Evolutionary conservation across 2,888 invertebrate genomes (phyloP), one percentile per base, ranked within the genome.

Genomic region (Candidula unifasciata): DNA sequence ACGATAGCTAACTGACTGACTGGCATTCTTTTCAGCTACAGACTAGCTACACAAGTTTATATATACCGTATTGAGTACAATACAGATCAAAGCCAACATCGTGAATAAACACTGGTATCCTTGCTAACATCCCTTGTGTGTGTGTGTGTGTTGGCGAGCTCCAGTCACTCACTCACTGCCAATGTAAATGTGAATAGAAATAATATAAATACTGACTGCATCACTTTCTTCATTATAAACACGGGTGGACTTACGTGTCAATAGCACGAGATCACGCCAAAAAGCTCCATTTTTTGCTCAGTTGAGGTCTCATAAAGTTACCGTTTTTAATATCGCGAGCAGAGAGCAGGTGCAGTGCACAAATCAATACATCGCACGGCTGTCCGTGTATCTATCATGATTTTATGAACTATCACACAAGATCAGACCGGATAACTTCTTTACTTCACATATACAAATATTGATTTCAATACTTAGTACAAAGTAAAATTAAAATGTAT

Each of bases 301-400:
- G n/a, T 52, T 44, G n/a, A 52, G 27, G 21, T 21, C n/a, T 52
- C 30, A 74, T 71, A 27, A 74, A n/a, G 73, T 74, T 74, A 27
- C 73, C n/a, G 6, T 44, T 52, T 52, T 44, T 52, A 52, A 74
- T 74, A 52, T 74, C 3, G 27, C 5, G 73, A 74, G 27, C 44
- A 73, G n/a, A 27, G 13, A 27, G 27, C 73, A 74, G 52, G 52
- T 74, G 73, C 52, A n/a, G 44, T 74, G 44, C 27, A 74, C 52
- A 44, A 52, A 74, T 74, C 44, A 3, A 52, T n/a, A 74, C 30
- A 44, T 52, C 35, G 73, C 10, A 30, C 5, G n/a, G n/a, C 6
- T 74, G 16, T 27, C 52, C n/a, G 24, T 71, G 37, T 37, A 35
- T 8, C 13, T 13, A 44, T 37, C 44, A 37, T 52, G 27, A 52